These are phyloP conservation scores for Nemotelus nigrinus DNA, from an alignment of 2,888 invertebrate species.

Conservation along the genomic window DNA sequence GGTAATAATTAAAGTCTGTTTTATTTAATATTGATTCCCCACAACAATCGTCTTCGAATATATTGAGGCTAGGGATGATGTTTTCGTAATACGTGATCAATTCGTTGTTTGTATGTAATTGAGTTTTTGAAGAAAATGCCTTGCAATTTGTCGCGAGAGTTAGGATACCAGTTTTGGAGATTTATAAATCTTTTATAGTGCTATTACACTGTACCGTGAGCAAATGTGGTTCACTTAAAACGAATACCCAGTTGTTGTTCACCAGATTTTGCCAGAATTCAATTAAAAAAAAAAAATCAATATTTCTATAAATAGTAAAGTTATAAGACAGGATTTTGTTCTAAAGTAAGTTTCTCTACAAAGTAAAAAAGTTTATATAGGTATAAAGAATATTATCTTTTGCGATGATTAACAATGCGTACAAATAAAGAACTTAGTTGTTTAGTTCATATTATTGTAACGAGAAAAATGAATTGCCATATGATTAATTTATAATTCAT, in stretches of 20 bases:
- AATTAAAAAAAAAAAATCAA: not conserved
- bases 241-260: constrained; percentile 20
- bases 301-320: no score
- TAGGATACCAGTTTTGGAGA: constrained; percentile 5
- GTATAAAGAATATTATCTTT: no score
- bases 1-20: constrained; percentile 8
- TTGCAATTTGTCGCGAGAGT: constrained; percentile 3
- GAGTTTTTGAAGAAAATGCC: constrained; percentile 17
- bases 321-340: no score
- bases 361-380: no score
- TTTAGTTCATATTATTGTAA: no score
- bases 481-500: no score
- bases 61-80: constrained; percentile 18
- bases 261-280: constrained; percentile 24
- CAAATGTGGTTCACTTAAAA: constrained; percentile 19
- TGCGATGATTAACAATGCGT: no score
- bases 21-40: not conserved
- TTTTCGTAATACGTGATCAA: not conserved
- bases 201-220: constrained; percentile 4
- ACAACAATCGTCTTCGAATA: constrained; percentile 22
- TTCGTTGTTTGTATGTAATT: not conserved
- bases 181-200: not conserved
- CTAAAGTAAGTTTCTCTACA: no score
- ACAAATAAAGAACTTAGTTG: no score
- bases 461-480: no score